Conservation (phyloP, 2,113 vertebrate genomes). For the Gorilla gorilla region DNA sequence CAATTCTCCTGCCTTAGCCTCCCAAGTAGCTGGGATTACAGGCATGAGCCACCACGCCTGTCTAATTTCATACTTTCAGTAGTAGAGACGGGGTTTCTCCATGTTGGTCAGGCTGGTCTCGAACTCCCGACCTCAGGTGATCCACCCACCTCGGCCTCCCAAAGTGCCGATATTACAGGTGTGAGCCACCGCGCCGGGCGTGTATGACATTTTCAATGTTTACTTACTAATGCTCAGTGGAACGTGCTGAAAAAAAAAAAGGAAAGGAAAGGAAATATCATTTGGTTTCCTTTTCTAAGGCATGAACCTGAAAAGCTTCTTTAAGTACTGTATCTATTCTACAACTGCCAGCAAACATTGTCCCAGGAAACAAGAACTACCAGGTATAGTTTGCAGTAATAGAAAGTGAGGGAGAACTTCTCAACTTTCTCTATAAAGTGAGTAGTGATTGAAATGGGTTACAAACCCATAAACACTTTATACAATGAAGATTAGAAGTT, state of each 20-base stretch:
- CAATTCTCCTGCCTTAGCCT: too few species aligned
- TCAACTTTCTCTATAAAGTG: neutral
- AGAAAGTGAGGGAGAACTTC: too few species aligned
- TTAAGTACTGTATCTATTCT: neutral
- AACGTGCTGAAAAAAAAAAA: neutral
- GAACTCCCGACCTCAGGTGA: too few species aligned
- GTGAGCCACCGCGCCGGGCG: accelerated
- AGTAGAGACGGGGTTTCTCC: too few species aligned
- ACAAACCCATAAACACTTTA: neutral
- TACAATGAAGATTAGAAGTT: neutral
- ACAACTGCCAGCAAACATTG: neutral
- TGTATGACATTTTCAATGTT: neutral
- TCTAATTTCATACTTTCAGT: too few species aligned
- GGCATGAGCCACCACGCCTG: too few species aligned
- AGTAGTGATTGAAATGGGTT: neutral
- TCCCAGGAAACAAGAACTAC: neutral
- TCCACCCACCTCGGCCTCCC: too few species aligned
- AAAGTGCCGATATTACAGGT: too few species aligned
- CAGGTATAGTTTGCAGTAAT: neutral
- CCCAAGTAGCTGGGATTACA: too few species aligned
- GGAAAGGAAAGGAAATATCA: too few species aligned
- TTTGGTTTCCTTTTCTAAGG: neutral
- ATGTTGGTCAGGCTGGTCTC: too few species aligned
- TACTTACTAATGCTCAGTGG: neutral
- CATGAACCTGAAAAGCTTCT: neutral